Conservation (phyloP, 1,140 invertebrate species). For the Acromyrmex echinatior region DNA sequence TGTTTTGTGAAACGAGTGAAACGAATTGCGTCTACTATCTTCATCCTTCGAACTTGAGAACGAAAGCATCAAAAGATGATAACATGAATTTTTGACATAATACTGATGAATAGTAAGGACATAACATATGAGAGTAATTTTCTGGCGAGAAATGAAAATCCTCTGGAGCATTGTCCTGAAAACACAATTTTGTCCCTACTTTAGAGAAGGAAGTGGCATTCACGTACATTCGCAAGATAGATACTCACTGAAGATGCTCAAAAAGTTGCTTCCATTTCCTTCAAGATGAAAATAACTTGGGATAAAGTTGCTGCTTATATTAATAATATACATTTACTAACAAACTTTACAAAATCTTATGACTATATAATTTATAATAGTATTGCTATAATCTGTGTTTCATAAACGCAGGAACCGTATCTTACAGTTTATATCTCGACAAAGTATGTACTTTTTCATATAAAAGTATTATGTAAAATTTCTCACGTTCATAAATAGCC, state of each 20-base stretch:
- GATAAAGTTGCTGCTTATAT: slow-evolving; percentile 9
- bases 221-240: slow-evolving; percentile 10
- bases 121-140: slow-evolving; percentile 39
- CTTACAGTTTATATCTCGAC: background rate
- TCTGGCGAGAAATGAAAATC: slow-evolving; percentile 26
- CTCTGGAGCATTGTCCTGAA: slow-evolving; percentile 40
- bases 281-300: background rate
- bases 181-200: slow-evolving; percentile 47
- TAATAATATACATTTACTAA: slow-evolving; percentile 10
- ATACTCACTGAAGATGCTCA: slow-evolving; percentile 12
- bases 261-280: slow-evolving; percentile 24
- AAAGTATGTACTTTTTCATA: background rate
- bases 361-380: background rate
- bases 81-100: slow-evolving; percentile 17
- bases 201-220: slow-evolving; percentile 32
- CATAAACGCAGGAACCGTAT: background rate
- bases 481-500: background rate
- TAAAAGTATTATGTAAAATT: slow-evolving; percentile 23
- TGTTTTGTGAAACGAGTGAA: background rate
- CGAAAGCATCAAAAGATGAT: background rate
- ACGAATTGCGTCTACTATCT: background rate
- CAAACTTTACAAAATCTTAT: background rate
- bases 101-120: slow-evolving; percentile 32
- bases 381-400: background rate
- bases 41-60: background rate